Base-by-base conservation (phyloP, 2,888 invertebrate genomes). In the Calameuta filiformis region DNA sequence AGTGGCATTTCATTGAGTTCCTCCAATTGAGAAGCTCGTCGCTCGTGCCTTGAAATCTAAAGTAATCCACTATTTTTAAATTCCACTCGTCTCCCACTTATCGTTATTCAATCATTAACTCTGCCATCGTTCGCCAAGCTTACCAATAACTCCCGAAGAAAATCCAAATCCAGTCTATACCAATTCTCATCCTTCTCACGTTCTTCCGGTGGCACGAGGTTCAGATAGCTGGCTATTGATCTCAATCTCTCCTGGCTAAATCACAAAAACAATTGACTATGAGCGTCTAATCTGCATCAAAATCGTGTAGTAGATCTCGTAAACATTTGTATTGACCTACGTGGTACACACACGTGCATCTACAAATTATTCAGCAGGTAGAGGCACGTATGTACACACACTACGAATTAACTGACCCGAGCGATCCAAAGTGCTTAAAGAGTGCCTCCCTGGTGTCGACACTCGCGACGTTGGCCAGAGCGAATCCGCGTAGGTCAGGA, bases 1-100 rank as follows among this genome's bases (percentile, higher is more conserved):
- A 99, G 93, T 0, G 99, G 99, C 98, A 99, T 98, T 85, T 98
- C 97, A 91, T 99, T 99, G 15, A 99, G 92, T 77, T 97, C 96
- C 89, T 99, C 98, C 77, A 99, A 92, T 89, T 99, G 99, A 0
- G 98, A 99, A 68, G 96, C 95, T 75, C 98, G 94, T 69, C 96
- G 94, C 91, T 98, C 98, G 91, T 98, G 98, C 3, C 97, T 94
- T 0, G 96, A 96, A 84, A 96, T 94, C 95, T 95, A 87, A 37
- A 87, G 84, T 80, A 81, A 81, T 33, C 0, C 31, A 69, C 3
- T 34, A 23, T 74, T 77, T 77, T n/a, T 15, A 35, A 37, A 31
- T 33, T 35, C 74, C 11, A 30, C 31, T 1, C 12, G n/a, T 35
- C 75, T 56, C 33, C 15, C 4, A 37, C 69, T 1, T 74, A 34